Evolutionary conservation across 2,888 invertebrate genomes (phyloP).

Genomic region (Drosophila stalkeri): DNA sequence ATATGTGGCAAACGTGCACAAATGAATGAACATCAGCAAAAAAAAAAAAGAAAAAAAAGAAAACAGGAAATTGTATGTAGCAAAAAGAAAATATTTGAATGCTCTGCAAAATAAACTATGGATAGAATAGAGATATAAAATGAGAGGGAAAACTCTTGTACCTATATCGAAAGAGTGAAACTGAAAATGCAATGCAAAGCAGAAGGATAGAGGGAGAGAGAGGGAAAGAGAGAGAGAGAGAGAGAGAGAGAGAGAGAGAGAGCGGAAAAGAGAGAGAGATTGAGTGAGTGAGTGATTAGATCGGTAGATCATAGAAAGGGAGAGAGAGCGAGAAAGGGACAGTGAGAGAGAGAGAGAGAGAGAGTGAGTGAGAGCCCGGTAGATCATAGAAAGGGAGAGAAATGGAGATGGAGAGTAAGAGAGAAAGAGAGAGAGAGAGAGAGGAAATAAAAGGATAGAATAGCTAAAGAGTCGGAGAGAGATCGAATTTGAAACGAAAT

Average conservation of each 20-base stretch:
- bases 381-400: neutral
- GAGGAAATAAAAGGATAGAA: neutral
- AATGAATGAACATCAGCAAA: conserved; percentile 11
- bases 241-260: neutral
- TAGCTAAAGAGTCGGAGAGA: neutral
- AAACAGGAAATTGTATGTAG: neutral
- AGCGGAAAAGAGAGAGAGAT: too few species aligned
- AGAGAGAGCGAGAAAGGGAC: too few species aligned
- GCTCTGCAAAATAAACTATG: conserved; percentile 8
- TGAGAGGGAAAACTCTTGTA: too few species aligned
- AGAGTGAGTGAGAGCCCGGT: neutral
- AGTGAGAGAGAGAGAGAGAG: too few species aligned
- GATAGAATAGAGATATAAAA: too few species aligned
- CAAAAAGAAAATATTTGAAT: neutral
- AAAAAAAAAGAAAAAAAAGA: neutral
- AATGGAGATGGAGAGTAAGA: neutral
- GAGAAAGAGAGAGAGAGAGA: too few species aligned
- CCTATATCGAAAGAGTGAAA: too few species aligned
- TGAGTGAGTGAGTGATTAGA: too few species aligned
- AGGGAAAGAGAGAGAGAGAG: neutral
- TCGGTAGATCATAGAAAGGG: neutral
- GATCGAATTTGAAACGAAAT: too few species aligned
- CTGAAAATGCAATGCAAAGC: too few species aligned
- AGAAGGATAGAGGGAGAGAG: too few species aligned
- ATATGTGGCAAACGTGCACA: conserved; percentile 29